Evolutionary conservation across 2,888 invertebrate genomes (phyloP).

Genomic region (Tillus elongatus): DNA sequence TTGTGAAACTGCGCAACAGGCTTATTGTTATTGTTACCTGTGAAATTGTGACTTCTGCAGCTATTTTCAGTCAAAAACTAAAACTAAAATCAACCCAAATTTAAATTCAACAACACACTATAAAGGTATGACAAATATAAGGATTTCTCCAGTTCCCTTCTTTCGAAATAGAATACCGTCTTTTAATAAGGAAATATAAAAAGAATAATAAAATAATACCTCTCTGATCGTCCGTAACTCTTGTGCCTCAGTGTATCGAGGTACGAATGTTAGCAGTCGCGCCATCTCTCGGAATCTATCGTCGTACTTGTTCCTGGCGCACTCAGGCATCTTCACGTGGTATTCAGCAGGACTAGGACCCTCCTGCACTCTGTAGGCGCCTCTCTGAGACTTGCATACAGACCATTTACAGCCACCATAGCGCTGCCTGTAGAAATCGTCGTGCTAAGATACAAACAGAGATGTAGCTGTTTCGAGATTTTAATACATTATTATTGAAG

Average conservation of each 20-base stretch:
- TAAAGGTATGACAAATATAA: no score
- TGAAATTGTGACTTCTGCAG: no score
- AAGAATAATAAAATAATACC: no score
- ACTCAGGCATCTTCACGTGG: slow-evolving; percentile 21
- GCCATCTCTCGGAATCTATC: slow-evolving; percentile 34
- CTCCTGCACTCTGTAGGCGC: slow-evolving; percentile 6
- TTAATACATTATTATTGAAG: no score
- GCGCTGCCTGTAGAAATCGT: background rate
- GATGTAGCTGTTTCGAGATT: background rate
- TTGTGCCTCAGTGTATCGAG: slow-evolving; percentile 29
- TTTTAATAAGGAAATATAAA: no score
- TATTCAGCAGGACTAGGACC: slow-evolving; percentile 30
- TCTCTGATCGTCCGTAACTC: slow-evolving; percentile 23
- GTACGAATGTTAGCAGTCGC: slow-evolving; percentile 29
- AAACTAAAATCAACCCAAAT: no score
- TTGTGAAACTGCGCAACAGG: no score
- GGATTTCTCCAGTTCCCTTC: no score
- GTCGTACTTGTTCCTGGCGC: slow-evolving; percentile 20
- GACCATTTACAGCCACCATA: background rate
- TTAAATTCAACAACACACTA: no score
- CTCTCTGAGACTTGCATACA: background rate
- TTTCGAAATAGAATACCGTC: no score
- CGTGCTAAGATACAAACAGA: background rate
- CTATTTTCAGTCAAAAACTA: no score
- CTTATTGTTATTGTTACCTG: no score